Evolutionary conservation across 1,140 invertebrate genomes (phyloP), one percentile per base, ranked within the genome.

Genomic region (Aethina tumida): DNA sequence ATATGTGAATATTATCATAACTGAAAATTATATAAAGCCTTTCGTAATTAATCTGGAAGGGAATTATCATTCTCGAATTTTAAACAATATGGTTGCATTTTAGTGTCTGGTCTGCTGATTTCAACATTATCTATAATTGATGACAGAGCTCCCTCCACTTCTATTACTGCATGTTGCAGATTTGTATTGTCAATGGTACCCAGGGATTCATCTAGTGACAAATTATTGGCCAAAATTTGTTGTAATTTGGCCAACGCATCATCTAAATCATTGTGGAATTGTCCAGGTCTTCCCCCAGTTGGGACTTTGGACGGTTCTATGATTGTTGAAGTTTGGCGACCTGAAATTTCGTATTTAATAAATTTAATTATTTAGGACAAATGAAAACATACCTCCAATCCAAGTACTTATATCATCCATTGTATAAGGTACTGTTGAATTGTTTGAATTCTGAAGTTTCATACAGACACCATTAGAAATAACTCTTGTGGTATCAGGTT

Each of bases 141-240:
- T 1, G 70, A 69, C 4, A 75, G 52, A n/a, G 74, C 58, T 1
- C 68, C 70, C 58, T 75, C 73, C 58, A 75, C 71, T 53, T 75
- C 73, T 10, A 63, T 69, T 2, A 72, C 70, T 0, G 71, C 73
- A 47, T 70, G 66, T 36, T 72, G 64, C 8, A 74, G 52, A 43
- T 73, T 67, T 3, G 57, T 63, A 51, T 74, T 74, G 49, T 75
- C 73, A 37, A 70, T 64, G 50, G 53, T 65, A 0, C 64, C 67
- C 35, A 71, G 34, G 8, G 55, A 57, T 41, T 61, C 70, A 43
- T 74, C 70, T 28, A 72, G 53, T 27, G 65, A 63, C 42, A 74
- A 74, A 55, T 73, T 75, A 39, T 71, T 70, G 3, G 69, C 67
- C 22, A 76, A 48, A 47, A 75, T 73, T 55, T 74, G 68, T 45